Percentiles rank a stretch among this genome's conserved stretches.
Evolutionary conservation across 2,113 vertebrate genomes (phyloP).

Genomic region (Saguinus midas): DNA sequence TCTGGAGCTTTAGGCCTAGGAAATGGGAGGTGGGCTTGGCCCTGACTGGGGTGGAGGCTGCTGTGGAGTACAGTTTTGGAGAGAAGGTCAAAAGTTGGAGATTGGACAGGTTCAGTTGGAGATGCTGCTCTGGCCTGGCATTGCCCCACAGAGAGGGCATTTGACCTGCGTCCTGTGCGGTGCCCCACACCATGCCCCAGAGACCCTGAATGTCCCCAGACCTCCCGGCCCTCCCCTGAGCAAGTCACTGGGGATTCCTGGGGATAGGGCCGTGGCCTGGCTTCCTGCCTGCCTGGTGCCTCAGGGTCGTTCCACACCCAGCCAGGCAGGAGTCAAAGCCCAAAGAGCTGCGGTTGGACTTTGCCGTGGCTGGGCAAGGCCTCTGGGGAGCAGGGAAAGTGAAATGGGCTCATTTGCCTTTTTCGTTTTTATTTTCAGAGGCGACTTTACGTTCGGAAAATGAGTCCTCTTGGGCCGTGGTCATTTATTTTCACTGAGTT

Average conservation of each 20-base stretch:
- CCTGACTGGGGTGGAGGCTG: neutral
- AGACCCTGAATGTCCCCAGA: neutral
- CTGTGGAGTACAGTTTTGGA: accelerated
- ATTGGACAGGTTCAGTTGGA: neutral
- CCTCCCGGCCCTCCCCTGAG: neutral
- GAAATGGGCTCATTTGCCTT: constrained; percentile 54
- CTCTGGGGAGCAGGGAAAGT: constrained; percentile 44
- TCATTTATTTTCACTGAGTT: neutral
- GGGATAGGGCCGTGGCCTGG: neutral
- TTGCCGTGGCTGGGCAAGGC: accelerated
- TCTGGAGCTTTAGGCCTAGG: neutral
- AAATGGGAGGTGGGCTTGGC: accelerated
- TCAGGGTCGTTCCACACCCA: neutral
- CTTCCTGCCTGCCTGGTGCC: neutral
- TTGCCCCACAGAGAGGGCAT: accelerated
- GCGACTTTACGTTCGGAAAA: neutral
- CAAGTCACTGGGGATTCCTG: neutral
- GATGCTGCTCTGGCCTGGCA: accelerated
- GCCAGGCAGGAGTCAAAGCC: neutral
- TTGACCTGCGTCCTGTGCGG: neutral
- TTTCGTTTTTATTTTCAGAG: constrained; percentile 10
- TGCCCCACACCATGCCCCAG: neutral
- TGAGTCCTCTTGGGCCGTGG: neutral
- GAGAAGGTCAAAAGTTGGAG: accelerated
- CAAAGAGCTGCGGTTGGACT: accelerated